phyloP scores from a whole-genome alignment of 2,113 vertebrate genomes.

The Paraplagusia blochii region DNA sequence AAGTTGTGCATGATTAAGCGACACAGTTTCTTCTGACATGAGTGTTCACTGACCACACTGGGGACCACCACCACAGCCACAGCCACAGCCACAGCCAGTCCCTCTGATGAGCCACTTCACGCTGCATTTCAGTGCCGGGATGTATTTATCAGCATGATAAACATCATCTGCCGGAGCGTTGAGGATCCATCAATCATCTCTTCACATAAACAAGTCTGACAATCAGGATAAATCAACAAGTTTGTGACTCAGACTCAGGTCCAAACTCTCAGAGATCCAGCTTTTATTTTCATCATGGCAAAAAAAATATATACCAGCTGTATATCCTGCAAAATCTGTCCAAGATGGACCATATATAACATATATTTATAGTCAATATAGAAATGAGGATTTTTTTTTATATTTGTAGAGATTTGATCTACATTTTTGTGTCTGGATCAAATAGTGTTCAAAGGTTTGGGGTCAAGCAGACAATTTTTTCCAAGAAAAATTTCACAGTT shows the following conservation, averaged over 20 bases:
- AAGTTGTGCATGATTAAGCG: slow-evolving; percentile 23
- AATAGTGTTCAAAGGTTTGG: no score
- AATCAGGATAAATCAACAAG: background rate
- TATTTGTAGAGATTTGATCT: no score
- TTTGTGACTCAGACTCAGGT: no score
- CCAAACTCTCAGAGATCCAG: background rate
- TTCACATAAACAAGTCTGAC: slow-evolving; percentile 14
- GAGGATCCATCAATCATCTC: slow-evolving; percentile 14
- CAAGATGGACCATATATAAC: no score
- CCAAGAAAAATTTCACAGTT: no score
- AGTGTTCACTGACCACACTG: slow-evolving; percentile 42
- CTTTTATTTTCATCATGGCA: slow-evolving; percentile 12
- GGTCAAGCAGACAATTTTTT: no score
- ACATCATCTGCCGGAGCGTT: slow-evolving; percentile 29
- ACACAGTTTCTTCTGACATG: slow-evolving; percentile 46
- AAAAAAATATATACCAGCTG: no score
- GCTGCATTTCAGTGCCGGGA: slow-evolving; percentile 44
- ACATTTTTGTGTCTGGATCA: no score
- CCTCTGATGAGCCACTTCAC: slow-evolving; percentile 50
- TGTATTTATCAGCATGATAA: slow-evolving; percentile 46
- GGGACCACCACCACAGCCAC: slow-evolving; percentile 45
- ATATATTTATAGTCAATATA: no score
- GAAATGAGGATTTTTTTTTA: no score
- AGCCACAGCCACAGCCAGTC: slow-evolving; percentile 48
- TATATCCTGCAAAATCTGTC: no score